A percentile compares a stretch with the other conserved stretches of the same genome.
Conservation (phyloP, 2,797 vertebrate genomes). For the Naso thynnoides region DNA sequence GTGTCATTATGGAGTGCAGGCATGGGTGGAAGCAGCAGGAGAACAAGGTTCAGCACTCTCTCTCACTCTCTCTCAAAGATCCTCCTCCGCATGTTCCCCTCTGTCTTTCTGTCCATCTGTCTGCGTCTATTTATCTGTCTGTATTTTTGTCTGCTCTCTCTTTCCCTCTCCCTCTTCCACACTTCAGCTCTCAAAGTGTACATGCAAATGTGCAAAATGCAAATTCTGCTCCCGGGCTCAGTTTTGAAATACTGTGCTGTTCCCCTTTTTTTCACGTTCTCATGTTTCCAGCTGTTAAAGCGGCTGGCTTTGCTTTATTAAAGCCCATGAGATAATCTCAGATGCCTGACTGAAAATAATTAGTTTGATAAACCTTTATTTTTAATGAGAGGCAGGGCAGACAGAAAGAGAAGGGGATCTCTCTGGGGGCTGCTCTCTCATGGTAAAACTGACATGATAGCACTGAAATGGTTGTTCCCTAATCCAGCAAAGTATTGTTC, state of each 20-base stretch:
- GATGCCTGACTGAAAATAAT: conserved; percentile 33
- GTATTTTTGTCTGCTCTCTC: conserved; percentile 34
- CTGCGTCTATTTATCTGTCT: conserved; percentile 56
- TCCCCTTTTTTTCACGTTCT: conserved; percentile 19
- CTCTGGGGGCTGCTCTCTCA: conserved; percentile 2
- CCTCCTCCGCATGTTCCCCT: conserved; percentile 73
- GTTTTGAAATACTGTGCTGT: conserved; percentile 35
- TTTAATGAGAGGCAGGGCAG: conserved; percentile 12
- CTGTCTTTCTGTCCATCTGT: conserved; percentile 68
- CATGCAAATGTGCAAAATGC: conserved; percentile 48
- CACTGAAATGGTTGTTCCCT: conserved; percentile 19
- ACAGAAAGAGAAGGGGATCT: not conserved
- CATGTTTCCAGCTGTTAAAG: conserved; percentile 42
- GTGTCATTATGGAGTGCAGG: conserved; percentile 77
- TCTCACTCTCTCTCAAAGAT: conserved; percentile 55
- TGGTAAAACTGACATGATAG: not conserved
- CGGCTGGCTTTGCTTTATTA: conserved; percentile 34
- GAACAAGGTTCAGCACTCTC: conserved; percentile 67
- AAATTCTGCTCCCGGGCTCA: conserved; percentile 38
- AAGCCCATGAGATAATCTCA: conserved; percentile 27
- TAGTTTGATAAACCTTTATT: conserved; percentile 26
- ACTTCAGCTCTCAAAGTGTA: conserved; percentile 18
- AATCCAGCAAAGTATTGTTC: conserved; percentile 3
- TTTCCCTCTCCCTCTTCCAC: conserved; percentile 19
- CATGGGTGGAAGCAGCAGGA: conserved; percentile 79